Evolutionary conservation across 2,113 vertebrate species (phyloP).

Genomic region (Formicarius rufipectus): DNA sequence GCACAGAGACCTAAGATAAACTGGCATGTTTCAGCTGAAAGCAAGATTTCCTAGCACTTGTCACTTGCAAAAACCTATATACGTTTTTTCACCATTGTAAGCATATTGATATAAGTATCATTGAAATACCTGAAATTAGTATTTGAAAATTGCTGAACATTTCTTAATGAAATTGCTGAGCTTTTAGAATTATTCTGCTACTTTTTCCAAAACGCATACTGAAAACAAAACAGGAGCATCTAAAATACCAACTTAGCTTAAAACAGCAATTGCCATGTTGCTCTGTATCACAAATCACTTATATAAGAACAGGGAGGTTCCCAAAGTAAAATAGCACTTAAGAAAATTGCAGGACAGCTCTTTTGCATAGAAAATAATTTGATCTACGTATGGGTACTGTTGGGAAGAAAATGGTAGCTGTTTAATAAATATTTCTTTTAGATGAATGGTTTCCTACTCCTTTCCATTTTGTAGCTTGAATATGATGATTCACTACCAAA

Average conservation of each 20-base stretch:
- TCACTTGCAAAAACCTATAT: neutral
- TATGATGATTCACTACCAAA: neutral
- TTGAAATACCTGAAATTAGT: neutral
- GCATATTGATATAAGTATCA: neutral
- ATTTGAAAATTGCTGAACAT: neutral
- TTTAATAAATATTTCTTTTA: constrained; percentile 27
- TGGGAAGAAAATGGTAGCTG: neutral
- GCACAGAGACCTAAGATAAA: neutral
- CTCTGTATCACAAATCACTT: neutral
- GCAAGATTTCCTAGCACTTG: neutral
- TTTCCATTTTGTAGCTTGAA: constrained; percentile 18
- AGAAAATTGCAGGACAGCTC: constrained; percentile 17
- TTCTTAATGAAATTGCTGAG: neutral
- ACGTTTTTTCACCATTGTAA: neutral
- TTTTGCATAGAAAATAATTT: constrained; percentile 35
- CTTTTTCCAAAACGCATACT: neutral
- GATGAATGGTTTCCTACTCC: neutral
- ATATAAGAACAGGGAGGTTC: neutral
- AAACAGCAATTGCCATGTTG: neutral
- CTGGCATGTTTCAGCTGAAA: neutral
- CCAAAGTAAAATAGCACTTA: constrained; percentile 36
- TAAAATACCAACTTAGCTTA: neutral
- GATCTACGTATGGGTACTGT: neutral
- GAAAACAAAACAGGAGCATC: neutral
- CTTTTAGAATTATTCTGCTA: neutral